Evolutionary conservation across 2,797 vertebrate species (phyloP), one percentile per base, ranked within the genome.

Genomic region (Strix occidentalis): DNA sequence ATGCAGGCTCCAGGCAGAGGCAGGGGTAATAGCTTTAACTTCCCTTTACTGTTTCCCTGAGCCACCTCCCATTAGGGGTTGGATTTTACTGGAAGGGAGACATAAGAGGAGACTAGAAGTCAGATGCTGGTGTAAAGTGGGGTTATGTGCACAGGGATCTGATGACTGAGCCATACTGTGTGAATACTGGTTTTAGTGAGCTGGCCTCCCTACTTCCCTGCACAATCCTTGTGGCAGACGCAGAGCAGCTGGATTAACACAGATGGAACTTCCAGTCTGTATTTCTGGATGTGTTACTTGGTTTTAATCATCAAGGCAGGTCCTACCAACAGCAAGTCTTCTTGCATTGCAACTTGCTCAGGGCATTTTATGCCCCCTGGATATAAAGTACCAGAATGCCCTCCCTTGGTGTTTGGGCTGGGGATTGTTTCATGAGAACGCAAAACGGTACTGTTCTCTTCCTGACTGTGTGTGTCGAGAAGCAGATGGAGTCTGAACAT

Each of bases 231-330:
- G 69, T 58, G 79, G 92, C 84, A 89, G 72, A 69, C 3, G 4
- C 15, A 63, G 71, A 91, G 33, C 90, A 94, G 81, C 84, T 94
- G 87, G 74, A 70, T 65, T 29, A 89, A 54, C 76, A 75, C 53
- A 85, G 76, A 87, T 96, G 94, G 50, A 94, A 89, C 33, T 51
- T 87, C 29, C 46, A 84, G 46, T 58, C 68, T 89, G 60, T 41
- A 15, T 95, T 96, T 91, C 68, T 91, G 87, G 26, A 39, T 64
- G 10, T 33, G 48, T 92, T 74, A 53, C 6, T 16, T 74, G 48
- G 37, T 77, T 83, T 88, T 70, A 74, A 80, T 48, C 29, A n/a
- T n/a, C 48, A 56, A n/a, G 82, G 26, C 63, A 84, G 50, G 16
- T 33, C n/a, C 31, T 93, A 90, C 68, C 79, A 84, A 31, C 48